Evolutionary conservation across 1,140 invertebrate species (phyloP).

Genomic region (Bombus waltoni): DNA sequence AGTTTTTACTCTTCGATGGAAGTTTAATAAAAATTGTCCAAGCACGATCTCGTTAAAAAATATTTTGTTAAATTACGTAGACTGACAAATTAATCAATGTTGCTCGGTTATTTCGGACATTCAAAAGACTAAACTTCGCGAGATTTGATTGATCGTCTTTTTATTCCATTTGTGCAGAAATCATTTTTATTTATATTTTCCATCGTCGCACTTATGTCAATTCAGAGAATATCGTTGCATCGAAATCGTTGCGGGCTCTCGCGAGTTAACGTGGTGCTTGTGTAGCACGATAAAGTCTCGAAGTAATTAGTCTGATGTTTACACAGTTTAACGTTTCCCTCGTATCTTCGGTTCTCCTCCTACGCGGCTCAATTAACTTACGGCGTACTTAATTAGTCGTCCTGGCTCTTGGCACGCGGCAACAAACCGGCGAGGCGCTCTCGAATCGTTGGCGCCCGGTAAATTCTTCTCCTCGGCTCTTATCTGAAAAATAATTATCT

Average conservation of each 20-base stretch:
- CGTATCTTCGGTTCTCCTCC: slow-evolving; percentile 64
- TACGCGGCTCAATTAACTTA: slow-evolving; percentile 68
- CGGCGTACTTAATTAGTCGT: slow-evolving; percentile 68
- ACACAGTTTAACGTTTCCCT: slow-evolving; percentile 70
- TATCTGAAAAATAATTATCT: slow-evolving; percentile 54
- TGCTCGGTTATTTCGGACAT: too few relatives aligned
- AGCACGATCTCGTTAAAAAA: too few relatives aligned
- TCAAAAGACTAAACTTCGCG: background rate
- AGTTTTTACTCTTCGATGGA: too few relatives aligned
- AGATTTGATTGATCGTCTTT: background rate
- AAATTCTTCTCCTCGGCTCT: slow-evolving; percentile 31
- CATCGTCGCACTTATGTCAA: background rate
- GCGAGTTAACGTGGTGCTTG: slow-evolving; percentile 24
- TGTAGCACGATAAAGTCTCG: slow-evolving; percentile 65
- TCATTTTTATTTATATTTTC: background rate
- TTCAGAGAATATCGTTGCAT: background rate
- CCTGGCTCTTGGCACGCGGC: slow-evolving; percentile 50
- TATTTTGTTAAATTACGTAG: too few relatives aligned
- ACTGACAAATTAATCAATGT: too few relatives aligned
- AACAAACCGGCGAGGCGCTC: slow-evolving; percentile 40
- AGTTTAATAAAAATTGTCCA: too few relatives aligned
- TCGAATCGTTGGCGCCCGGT: slow-evolving; percentile 49
- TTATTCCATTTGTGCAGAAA: background rate
- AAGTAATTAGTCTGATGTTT: slow-evolving; percentile 71
- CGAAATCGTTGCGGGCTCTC: background rate